Base-by-base conservation (phyloP, 2,888 invertebrate species). In the Nomada ferruginata region DNA sequence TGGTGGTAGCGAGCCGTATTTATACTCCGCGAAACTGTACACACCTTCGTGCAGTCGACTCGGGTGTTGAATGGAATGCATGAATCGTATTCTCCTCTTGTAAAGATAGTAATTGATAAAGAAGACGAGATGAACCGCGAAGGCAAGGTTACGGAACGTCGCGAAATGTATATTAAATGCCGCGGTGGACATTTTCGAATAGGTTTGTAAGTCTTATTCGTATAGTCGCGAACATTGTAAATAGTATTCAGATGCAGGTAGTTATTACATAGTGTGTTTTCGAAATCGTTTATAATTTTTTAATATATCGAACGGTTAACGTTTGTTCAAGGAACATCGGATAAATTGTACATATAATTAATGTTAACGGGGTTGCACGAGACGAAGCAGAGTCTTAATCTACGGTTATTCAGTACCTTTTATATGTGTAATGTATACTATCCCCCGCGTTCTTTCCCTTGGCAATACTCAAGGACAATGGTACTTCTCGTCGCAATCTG, bases 331-430 rank as follows among this genome's bases (percentile, higher is more conserved):
- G 20, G 52, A 65, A 65, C 20, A 15, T 79, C 65, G 61, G 75
- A 9, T n/a, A 50, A 68, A 72, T 76, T 89, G 88, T 89, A 89
- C 74, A 89, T 89, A 89, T 89, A 89, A 61, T 78, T 70, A 61
- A 44, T 74, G 75, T 77, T 83, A 77, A 29, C 74, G 60, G 66
- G 83, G 68, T 76, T 72, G 83, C 80, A 79, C 83, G 83, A 79
- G 82, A 73, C 63, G 76, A 85, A 81, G 80, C 83, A 59, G 63
- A 72, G 74, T 77, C 74, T 84, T 83, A 76, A 72, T 65, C 63
- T 55, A 52, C 64, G 69, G 79, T 83, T 76, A 76, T 82, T 71
- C 55, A 44, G 81, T 85, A 84, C 79, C 85, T 82, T 85, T 61
- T 70, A 13, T 64, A 60, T 59, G 73, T 61, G 74, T 82, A 73